Evolutionary conservation across 2,797 vertebrate species (phyloP), one percentile per base, ranked within the genome.

Genomic region (Macropus fuliginosus): DNA sequence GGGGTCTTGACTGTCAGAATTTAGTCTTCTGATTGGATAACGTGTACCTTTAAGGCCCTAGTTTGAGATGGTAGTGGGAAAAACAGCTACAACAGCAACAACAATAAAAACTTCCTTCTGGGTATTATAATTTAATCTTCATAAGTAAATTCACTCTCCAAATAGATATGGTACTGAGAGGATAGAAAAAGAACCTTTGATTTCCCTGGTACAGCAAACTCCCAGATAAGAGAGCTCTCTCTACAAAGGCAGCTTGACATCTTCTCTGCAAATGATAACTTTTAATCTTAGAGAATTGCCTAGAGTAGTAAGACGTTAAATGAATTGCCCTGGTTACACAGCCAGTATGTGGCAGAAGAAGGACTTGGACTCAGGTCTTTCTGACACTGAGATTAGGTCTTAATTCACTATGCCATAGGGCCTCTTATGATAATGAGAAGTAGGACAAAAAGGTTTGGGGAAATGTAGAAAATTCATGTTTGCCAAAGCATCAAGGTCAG

Each of bases 1-100:
- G 27, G 57, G 91, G 34, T 4, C 46, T 59, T 89, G 50, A 3
- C 46, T 31, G 13, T 56, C 46, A 16, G 31, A 55, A 90, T 29
- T 11, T 12, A 0, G 31, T 1, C 0, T 28, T 16, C 1, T 2
- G n/a, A 50, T 81, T n/a, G 0, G 21, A 0, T 0, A 9, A 21
- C 24, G 13, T 50, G 46, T 89, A 11, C 52, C 55, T 91, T 93
- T n/a, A 92, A n/a, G 29, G 14, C 50, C 5, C 54, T n/a, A 55
- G 46, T 57, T 89, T 50, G 52, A 12, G 14, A 56, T 3, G 29
- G 50, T 12, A 6, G 46, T 1, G 0, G 31, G 57, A 50, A 46
- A 50, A 40, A 81, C n/a, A 81, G 6, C 52, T 52, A 8, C 52
- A 52, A n/a, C 12, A 90, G 14, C 4, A 54, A n/a, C 28, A 90